These are phyloP conservation scores for Acanthosepion pharaonis DNA, from an alignment of 2,888 invertebrate species.

Conservation along the genomic window DNA sequence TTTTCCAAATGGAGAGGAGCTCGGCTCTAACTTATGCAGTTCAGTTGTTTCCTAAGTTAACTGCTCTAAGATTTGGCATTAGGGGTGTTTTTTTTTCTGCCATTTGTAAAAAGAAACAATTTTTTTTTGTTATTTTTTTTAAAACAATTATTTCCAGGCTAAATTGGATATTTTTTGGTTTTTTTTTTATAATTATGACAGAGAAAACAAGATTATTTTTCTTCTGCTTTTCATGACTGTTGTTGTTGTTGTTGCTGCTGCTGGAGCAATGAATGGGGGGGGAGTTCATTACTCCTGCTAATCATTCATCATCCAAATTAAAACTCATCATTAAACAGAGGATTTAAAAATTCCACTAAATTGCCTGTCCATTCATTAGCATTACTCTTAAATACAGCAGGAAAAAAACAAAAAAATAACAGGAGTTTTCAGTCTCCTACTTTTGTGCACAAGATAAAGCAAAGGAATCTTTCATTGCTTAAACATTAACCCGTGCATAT, in stretches of 20 bases:
- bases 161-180: too few species aligned
- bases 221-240: too few species aligned
- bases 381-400: background rate
- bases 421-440: background rate
- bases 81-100: background rate
- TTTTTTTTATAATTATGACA: too few species aligned
- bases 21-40: background rate
- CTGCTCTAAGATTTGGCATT: conserved; percentile 17
- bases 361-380: background rate
- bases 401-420: background rate
- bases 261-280: too few species aligned
- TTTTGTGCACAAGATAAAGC: background rate
- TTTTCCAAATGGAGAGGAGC: background rate
- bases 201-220: too few species aligned
- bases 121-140: background rate
- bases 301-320: background rate
- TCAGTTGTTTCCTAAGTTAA: background rate
- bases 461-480: conserved; percentile 4
- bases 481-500: background rate
- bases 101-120: background rate
- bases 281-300: background rate
- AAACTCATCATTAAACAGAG: background rate
- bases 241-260: too few species aligned
- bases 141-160: too few species aligned
- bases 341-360: background rate